These are phyloP conservation scores for Prinia subflava DNA, from an alignment of 2,113 vertebrate species.

Conservation along the genomic window DNA sequence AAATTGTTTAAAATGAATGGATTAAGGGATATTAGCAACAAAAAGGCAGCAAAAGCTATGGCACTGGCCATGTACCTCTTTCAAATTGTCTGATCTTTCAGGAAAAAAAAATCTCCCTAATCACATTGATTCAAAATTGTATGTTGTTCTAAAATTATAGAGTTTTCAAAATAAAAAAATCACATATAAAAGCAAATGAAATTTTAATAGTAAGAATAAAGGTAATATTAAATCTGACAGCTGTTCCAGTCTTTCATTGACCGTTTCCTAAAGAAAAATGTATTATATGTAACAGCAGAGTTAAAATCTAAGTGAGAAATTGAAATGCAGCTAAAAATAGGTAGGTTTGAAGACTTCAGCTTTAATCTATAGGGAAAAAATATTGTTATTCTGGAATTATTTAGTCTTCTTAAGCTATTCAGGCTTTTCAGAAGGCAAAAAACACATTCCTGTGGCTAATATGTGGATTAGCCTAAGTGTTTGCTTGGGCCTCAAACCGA, in stretches of 20 bases:
- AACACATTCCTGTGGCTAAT: not conserved
- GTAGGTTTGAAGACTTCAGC: not conserved
- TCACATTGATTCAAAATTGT: not conserved
- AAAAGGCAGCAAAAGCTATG: not conserved
- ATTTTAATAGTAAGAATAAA: not conserved
- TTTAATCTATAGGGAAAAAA: not conserved
- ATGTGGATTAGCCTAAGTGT: not conserved
- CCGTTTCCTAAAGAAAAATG: not conserved
- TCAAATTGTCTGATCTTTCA: not conserved
- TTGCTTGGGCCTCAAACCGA: not conserved
- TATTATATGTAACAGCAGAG: not conserved
- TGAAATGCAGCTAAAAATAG: not conserved
- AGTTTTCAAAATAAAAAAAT: not conserved
- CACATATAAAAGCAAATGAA: not conserved
- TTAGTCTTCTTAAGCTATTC: not conserved
- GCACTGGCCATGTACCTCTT: rapidly evolving
- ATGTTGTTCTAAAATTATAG: not conserved
- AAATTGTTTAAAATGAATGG: not conserved
- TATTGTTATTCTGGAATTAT: not conserved
- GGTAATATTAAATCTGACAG: not conserved
- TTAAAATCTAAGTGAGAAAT: not conserved
- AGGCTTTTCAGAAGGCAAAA: not conserved
- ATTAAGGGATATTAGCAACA: not conserved
- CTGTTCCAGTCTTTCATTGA: not conserved
- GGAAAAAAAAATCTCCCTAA: not conserved